Conservation (phyloP, 1,140 invertebrate species). For the Drosophila insularis region DNA sequence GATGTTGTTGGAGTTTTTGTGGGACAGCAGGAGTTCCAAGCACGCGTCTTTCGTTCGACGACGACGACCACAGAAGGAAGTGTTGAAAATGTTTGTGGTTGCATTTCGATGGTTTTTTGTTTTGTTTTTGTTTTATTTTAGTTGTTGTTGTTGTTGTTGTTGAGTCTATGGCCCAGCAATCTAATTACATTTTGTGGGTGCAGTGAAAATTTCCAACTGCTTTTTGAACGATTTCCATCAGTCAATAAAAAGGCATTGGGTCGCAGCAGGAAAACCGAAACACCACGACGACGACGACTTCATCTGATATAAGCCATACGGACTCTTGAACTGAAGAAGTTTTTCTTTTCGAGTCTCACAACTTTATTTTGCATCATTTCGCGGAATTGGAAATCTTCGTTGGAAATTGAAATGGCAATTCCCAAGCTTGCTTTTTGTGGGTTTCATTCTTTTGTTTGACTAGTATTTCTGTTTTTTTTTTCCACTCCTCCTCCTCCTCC, state of each 20-base stretch:
- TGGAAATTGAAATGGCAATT: constrained; percentile 70
- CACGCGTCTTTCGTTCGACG: constrained; percentile 47
- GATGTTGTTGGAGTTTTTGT: constrained; percentile 49
- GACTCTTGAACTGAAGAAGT: constrained; percentile 31
- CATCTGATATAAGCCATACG: constrained; percentile 55
- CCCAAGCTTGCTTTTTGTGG: neutral
- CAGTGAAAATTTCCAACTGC: constrained; percentile 49
- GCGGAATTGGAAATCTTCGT: constrained; percentile 68
- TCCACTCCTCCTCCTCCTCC: neutral
- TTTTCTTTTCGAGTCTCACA: constrained; percentile 45
- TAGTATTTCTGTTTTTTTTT: neutral
- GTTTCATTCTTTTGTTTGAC: constrained; percentile 12
- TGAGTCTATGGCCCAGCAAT: constrained; percentile 44
- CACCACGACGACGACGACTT: constrained; percentile 26
- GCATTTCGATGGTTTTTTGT: constrained; percentile 5
- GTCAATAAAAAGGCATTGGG: constrained; percentile 62
- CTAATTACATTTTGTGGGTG: constrained; percentile 78
- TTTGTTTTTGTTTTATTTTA: constrained; percentile 7
- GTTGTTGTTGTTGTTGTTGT: neutral
- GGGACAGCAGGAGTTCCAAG: constrained; percentile 73
- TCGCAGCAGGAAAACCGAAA: constrained; percentile 55
- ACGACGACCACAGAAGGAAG: constrained; percentile 42
- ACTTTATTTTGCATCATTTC: constrained; percentile 72
- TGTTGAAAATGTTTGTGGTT: constrained; percentile 35
- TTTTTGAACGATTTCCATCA: constrained; percentile 78